Evolutionary conservation across 2,113 vertebrate species (phyloP).

Genomic region (Hypanus sabinus): DNA sequence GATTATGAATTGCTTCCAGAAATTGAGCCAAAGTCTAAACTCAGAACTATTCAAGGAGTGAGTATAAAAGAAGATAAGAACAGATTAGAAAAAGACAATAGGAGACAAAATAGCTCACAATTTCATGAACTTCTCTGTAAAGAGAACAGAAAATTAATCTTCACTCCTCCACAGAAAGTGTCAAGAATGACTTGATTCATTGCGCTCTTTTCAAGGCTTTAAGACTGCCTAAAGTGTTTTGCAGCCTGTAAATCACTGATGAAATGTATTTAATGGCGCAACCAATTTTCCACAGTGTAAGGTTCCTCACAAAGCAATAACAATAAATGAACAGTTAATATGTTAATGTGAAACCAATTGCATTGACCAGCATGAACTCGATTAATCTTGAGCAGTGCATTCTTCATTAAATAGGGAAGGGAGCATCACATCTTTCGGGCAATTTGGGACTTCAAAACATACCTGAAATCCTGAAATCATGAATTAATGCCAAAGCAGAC

Average conservation of each 20-base stretch:
- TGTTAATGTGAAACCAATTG: background rate
- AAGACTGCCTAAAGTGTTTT: background rate
- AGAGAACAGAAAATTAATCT: no score
- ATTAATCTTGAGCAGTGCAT: background rate
- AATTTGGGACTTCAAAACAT: background rate
- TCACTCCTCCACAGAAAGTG: no score
- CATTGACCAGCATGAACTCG: background rate
- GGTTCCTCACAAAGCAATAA: constrained; percentile 11
- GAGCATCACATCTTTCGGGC: background rate
- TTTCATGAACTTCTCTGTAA: no score
- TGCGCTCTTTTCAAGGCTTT: background rate
- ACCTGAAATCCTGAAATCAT: background rate
- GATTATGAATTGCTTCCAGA: background rate
- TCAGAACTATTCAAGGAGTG: background rate
- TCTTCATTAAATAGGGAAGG: background rate
- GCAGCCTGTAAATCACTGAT: background rate
- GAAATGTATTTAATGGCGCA: background rate
- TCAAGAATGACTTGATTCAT: background rate
- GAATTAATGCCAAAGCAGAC: background rate
- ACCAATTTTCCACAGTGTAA: constrained; percentile 7
- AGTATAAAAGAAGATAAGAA: background rate
- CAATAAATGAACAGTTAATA: constrained; percentile 12
- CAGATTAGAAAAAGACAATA: no score
- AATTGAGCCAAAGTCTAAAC: background rate
- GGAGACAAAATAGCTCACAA: no score